These are phyloP conservation scores for Cataglyphis cursor DNA, from an alignment of 2,888 invertebrate species.

Conservation along the genomic window DNA sequence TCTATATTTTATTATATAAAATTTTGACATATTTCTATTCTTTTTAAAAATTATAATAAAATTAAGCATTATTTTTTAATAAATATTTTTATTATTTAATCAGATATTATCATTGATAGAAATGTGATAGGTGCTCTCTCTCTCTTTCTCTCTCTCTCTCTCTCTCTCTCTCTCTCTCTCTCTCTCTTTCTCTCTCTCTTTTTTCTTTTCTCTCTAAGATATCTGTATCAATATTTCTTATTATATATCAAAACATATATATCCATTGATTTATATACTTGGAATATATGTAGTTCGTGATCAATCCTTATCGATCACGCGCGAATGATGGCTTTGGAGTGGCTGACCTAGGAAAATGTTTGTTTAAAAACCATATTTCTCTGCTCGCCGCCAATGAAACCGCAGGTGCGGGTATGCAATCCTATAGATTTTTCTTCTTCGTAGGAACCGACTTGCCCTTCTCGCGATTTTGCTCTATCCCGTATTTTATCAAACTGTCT, in stretches of 20 bases:
- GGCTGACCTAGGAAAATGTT: conserved; percentile 51
- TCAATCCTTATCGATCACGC: conserved; percentile 46
- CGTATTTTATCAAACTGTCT: conserved; percentile 49
- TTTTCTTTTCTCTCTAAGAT: no score
- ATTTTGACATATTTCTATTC: neutral
- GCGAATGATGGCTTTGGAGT: conserved; percentile 22
- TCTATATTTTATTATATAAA: neutral
- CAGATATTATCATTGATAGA: neutral
- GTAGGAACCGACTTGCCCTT: conserved; percentile 36
- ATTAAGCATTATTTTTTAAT: neutral
- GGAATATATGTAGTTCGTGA: neutral
- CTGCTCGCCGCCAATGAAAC: conserved; percentile 41
- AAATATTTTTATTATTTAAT: neutral
- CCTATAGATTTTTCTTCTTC: conserved; percentile 48
- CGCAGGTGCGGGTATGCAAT: conserved; percentile 42
- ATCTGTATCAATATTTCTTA: conserved; percentile 25
- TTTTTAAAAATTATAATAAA: neutral
- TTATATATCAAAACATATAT: neutral
- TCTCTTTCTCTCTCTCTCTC: no score
- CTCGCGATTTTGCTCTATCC: conserved; percentile 36
- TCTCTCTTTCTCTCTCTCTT: no score
- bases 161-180: no score
- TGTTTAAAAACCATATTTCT: conserved; percentile 52
- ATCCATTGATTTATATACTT: conserved; percentile 1
- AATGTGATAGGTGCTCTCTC: neutral